These are phyloP conservation scores for Bothrops jararaca DNA, from an alignment of 2,113 vertebrate species.

Conservation along the genomic window DNA sequence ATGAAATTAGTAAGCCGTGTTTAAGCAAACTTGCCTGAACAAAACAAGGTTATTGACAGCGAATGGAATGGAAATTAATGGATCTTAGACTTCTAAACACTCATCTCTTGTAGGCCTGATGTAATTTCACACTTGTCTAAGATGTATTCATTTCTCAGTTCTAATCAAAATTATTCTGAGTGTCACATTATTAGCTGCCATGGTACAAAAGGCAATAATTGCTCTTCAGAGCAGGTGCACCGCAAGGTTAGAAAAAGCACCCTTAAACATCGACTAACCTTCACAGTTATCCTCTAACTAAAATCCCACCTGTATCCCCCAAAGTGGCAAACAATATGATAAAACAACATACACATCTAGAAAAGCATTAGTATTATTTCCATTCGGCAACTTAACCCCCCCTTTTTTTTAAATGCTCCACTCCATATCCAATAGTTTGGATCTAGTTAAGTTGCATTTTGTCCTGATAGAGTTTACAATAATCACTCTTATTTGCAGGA, in stretches of 20 bases:
- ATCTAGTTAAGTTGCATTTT: background rate
- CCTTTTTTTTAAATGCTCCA: background rate
- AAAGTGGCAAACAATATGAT: background rate
- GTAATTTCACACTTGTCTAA: slow-evolving; percentile 5
- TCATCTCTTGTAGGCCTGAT: slow-evolving; percentile 1
- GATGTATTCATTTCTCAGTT: background rate
- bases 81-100: background rate
- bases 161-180: background rate
- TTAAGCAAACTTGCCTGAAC: background rate
- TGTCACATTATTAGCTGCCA: background rate
- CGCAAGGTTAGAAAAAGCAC: background rate
- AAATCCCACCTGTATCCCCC: background rate
- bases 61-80: background rate
- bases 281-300: background rate
- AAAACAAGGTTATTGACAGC: background rate
- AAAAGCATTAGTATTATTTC: background rate
- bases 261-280: background rate
- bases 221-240: background rate
- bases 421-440: background rate
- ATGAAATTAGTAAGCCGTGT: background rate
- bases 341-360: background rate
- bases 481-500: background rate
- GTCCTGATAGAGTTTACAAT: background rate
- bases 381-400: background rate
- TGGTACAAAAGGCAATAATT: slow-evolving; percentile 15